Evolutionary conservation across 2,113 vertebrate species (phyloP).

Genomic region (Capra hircus): DNA sequence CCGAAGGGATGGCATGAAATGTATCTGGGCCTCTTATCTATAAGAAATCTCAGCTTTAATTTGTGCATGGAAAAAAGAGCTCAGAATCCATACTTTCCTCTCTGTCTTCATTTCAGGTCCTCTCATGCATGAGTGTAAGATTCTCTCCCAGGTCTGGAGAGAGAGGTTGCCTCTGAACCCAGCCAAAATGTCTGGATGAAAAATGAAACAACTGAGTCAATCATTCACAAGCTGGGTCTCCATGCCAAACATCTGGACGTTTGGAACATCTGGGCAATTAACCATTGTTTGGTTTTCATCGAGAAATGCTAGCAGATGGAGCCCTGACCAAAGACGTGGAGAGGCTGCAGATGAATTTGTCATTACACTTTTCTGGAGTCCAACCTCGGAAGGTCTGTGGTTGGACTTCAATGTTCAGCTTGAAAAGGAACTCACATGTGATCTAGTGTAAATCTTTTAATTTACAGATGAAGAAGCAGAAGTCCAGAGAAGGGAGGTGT

Average conservation of each 20-base stretch:
- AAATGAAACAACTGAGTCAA: constrained; percentile 22
- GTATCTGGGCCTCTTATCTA: background rate
- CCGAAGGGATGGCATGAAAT: background rate
- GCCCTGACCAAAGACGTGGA: background rate
- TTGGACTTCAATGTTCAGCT: background rate
- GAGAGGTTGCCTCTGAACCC: background rate
- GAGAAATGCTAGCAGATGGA: background rate
- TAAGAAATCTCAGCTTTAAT: background rate
- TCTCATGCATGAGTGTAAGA: background rate
- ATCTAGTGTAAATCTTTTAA: background rate
- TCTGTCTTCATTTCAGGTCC: background rate
- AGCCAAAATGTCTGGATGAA: constrained; percentile 26
- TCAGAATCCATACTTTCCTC: background rate
- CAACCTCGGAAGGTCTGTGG: background rate
- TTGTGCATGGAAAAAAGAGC: background rate
- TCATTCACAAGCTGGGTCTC: background rate
- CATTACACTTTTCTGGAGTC: background rate
- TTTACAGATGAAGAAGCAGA: background rate
- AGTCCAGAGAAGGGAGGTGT: background rate
- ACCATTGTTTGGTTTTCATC: background rate
- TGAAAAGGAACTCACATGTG: background rate
- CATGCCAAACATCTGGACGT: background rate
- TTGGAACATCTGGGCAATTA: constrained; percentile 1
- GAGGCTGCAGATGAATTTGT: background rate
- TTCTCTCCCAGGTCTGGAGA: constrained; percentile 23